Conservation (phyloP, 2,888 invertebrate species). For the Idaea dimidiata region DNA sequence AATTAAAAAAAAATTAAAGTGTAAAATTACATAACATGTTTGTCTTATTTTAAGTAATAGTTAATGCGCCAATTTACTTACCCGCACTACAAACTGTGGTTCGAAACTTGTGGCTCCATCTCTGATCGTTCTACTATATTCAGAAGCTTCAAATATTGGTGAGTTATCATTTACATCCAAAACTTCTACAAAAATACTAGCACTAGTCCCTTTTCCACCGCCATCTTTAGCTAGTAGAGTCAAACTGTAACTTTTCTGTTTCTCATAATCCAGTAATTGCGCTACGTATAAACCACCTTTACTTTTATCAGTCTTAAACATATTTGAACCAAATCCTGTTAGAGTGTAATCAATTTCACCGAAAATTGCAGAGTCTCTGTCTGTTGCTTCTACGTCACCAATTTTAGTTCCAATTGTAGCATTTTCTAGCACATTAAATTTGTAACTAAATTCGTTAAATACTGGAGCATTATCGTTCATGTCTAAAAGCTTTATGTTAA, state of each 20-base stretch:
- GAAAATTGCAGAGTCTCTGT: slow-evolving; percentile 86
- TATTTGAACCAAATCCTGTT: slow-evolving; percentile 89
- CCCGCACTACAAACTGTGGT: slow-evolving; percentile 88
- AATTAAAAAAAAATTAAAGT: neutral
- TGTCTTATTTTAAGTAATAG: slow-evolving; percentile 3
- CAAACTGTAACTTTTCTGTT: slow-evolving; percentile 88
- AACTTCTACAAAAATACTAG: slow-evolving; percentile 86
- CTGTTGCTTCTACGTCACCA: slow-evolving; percentile 84
- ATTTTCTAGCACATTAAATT: slow-evolving; percentile 85
- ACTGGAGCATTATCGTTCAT: slow-evolving; percentile 90
- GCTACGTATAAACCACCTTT: slow-evolving; percentile 85
- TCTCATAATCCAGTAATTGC: slow-evolving; percentile 87
- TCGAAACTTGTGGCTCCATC: slow-evolving; percentile 89
- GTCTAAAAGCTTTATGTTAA: slow-evolving; percentile 85
- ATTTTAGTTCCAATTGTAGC: slow-evolving; percentile 82
- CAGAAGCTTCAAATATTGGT: slow-evolving; percentile 85
- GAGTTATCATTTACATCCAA: slow-evolving; percentile 89
- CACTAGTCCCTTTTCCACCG: slow-evolving; percentile 86
- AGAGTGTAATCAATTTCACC: slow-evolving; percentile 87
- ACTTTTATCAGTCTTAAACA: slow-evolving; percentile 84
- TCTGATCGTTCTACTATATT: slow-evolving; percentile 87
- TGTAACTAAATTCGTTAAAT: slow-evolving; percentile 83
- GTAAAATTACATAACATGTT: neutral
- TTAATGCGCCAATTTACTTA: slow-evolving; percentile 39
- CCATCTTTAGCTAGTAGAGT: slow-evolving; percentile 91